Base-by-base conservation (phyloP, 2,113 vertebrate species). In the Microtus montanus region DNA sequence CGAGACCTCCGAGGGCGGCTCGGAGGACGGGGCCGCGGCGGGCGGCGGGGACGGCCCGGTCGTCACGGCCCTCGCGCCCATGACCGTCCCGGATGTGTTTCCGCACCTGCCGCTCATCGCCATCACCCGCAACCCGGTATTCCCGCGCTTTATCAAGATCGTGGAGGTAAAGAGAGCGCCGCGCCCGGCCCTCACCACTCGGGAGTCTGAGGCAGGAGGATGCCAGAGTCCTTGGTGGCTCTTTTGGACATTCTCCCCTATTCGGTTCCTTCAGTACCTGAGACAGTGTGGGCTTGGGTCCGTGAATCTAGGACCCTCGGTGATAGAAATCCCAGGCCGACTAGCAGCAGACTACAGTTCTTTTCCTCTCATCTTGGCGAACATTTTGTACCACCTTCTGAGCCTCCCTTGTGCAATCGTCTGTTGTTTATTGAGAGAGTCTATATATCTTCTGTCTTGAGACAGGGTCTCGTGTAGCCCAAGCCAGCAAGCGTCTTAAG, bases 141-240 rank as follows among this genome's bases (percentile, higher is more conserved):
- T 99, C 91, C 99, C 99, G 11, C 98, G 99, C 4, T 99, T 99
- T 98, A 99, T 99, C 97, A 99, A 99, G 98, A 99, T 99, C 80
- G 98, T 99, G 52, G 99, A 99, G 99, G 99, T 99, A 98, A 98
- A 97, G 52, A 58, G 87, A 13, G 64, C 10, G 7, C 20, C 61
- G 70, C 19, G 3, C 54, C 86, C 24, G 61, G 44, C 68, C 52
- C 28, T 44, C 63, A 33, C 15, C 9, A 22, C 41, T 68, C 41
- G 63, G 38, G 61, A 85, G 15, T 44, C 63, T 35, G 63, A 68
- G 83, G 38, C 58, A 41, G 26, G 80, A 84, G 80, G 54, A 61
- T 64, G 58, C 80, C 24, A 52, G 10, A 58, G 52, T 80, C 78
- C 78, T 54, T n/a, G 78, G 79, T 86, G 63, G 63, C 63, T 49